A percentile compares a stretch with the other conserved stretches of the same genome.
Evolutionary conservation across 2,797 vertebrate genomes (phyloP).

Genomic region (Pangasius mekongensis): DNA sequence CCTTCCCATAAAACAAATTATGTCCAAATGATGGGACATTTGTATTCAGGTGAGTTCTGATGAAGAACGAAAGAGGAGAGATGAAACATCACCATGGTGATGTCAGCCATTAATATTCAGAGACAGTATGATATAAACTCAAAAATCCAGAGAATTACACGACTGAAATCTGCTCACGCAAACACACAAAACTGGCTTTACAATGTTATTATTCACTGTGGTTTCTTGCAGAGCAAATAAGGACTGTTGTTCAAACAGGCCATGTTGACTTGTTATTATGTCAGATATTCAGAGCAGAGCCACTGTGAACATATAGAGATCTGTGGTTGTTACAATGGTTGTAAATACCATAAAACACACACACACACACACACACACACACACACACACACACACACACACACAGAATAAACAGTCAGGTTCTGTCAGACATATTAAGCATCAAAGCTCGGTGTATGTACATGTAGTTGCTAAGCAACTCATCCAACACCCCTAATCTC

Average conservation of each 20-base stretch:
- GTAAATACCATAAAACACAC: conserved; percentile 1
- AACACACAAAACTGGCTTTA: not conserved
- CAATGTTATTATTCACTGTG: conserved; percentile 29
- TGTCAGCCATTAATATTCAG: conserved; percentile 56
- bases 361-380: not conserved
- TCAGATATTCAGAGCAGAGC: conserved; percentile 16
- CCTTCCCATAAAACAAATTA: not conserved
- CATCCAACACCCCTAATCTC: conserved; percentile 49
- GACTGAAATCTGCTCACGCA: not conserved
- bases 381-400: not conserved
- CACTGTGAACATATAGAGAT: not conserved
- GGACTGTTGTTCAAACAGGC: conserved; percentile 30
- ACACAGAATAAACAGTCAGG: conserved; percentile 40
- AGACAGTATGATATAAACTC: conserved; percentile 44
- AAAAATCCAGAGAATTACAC: conserved; percentile 12
- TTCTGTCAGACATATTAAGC: conserved; percentile 47
- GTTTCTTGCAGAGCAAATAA: conserved; percentile 24
- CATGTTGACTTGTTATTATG: conserved; percentile 11
- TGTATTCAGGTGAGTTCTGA: conserved; percentile 49
- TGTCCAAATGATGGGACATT: conserved; percentile 35
- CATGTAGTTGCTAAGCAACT: conserved; percentile 62
- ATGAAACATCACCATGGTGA: conserved; percentile 52
- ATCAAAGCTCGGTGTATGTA: conserved; percentile 52
- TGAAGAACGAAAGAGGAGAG: conserved; percentile 37
- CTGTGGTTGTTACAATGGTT: conserved; percentile 2